A percentile compares a stretch with the other conserved stretches of the same genome.
phyloP scores from a whole-genome alignment of 2,797 vertebrate species.

The Microctenopoma lineatum region DNA sequence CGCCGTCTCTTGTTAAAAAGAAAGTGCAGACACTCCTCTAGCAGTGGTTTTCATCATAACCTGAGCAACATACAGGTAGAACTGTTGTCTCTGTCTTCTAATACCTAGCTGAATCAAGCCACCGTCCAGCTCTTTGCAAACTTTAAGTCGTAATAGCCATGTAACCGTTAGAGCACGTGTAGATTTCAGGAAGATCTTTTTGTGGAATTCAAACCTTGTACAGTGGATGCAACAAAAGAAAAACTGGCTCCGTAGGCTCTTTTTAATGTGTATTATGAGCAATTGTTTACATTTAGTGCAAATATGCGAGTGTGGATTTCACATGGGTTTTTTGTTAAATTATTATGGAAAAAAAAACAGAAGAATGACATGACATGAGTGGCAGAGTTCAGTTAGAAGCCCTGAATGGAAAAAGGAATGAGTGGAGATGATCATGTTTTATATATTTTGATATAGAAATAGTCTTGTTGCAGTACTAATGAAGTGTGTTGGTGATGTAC shows the following conservation, averaged over 20 bases:
- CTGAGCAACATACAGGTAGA: conserved; percentile 35
- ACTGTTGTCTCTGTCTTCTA: conserved; percentile 29
- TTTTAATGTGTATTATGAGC: conserved; percentile 56
- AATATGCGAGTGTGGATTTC: conserved; percentile 42
- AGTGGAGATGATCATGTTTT: conserved; percentile 53
- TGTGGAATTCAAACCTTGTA: conserved; percentile 51
- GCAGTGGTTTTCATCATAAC: conserved; percentile 23
- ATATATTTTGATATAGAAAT: conserved; percentile 74
- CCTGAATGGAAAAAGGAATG: conserved; percentile 50
- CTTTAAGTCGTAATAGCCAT: conserved; percentile 57
- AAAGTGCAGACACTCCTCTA: conserved; percentile 22
- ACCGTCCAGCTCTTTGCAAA: conserved; percentile 51
- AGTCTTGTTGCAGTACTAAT: conserved; percentile 74
- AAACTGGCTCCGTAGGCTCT: conserved; percentile 52
- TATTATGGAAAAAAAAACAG: conserved; percentile 52
- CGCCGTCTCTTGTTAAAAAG: conserved; percentile 20
- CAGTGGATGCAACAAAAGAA: conserved; percentile 57
- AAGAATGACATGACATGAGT: conserved; percentile 24
- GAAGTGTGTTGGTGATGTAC: conserved; percentile 58
- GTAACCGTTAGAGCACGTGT: conserved; percentile 49
- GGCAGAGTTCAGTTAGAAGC: conserved; percentile 37
- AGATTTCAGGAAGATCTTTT: conserved; percentile 46
- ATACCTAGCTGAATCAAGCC: conserved; percentile 37
- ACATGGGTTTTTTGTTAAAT: conserved; percentile 66
- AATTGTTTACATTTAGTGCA: conserved; percentile 76